These are phyloP conservation scores for Drosophila kanekoi DNA, from an alignment of 2,888 invertebrate genomes.

Conservation along the genomic window DNA sequence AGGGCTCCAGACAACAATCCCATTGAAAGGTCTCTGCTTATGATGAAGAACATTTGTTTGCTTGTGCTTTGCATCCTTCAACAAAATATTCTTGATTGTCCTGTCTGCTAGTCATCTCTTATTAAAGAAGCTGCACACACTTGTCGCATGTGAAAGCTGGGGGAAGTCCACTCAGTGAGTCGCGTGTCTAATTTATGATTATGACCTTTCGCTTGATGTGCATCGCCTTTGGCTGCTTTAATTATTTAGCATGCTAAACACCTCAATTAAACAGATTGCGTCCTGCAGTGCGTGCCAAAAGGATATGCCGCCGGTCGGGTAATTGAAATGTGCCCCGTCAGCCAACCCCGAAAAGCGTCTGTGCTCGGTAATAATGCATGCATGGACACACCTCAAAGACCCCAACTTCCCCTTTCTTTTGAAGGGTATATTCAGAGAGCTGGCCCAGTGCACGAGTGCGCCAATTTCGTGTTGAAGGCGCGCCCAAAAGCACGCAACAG, in stretches of 20 bases:
- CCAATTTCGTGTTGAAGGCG: constrained; percentile 55
- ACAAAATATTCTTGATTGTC: neutral
- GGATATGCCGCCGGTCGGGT: constrained; percentile 40
- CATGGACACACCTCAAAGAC: constrained; percentile 59
- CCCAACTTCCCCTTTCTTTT: neutral
- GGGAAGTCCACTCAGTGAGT: constrained; percentile 39
- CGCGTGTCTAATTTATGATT: constrained; percentile 77
- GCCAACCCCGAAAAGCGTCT: constrained; percentile 25
- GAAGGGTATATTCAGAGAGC: neutral
- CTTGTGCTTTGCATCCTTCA: too few species aligned
- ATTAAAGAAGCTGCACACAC: constrained; percentile 25
- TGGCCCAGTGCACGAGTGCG: constrained; percentile 77
- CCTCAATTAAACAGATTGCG: constrained; percentile 76
- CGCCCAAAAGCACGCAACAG: constrained; percentile 77
- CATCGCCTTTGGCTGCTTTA: constrained; percentile 42
- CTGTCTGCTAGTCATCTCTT: constrained; percentile 4
- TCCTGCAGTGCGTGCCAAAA: constrained; percentile 61
- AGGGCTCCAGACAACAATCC: neutral
- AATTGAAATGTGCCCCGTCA: constrained; percentile 57
- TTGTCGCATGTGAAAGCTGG: constrained; percentile 31
- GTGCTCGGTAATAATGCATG: constrained; percentile 45
- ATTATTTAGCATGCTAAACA: constrained; percentile 75
- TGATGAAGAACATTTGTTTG: neutral
- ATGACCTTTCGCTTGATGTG: constrained; percentile 62
- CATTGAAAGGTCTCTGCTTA: neutral